A percentile compares a stretch with the other conserved stretches of the same genome.
phyloP scores from a whole-genome alignment of 2,888 invertebrate species.

The Bellardia pandia region DNA sequence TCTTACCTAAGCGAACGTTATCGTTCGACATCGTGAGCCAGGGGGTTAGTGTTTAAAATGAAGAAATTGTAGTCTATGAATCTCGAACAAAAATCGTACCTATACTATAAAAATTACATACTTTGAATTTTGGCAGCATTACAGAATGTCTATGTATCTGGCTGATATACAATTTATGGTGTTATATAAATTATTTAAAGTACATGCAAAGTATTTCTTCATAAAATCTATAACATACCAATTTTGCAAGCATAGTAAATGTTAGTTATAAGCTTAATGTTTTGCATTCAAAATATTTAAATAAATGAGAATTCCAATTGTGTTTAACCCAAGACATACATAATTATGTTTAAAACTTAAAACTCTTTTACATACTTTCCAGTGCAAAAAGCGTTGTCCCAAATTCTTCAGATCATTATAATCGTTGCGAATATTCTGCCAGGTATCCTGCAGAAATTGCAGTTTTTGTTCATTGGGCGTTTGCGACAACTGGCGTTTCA shows the following conservation, averaged over 20 bases:
- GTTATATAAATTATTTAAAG: too few species aligned
- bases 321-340: not conserved
- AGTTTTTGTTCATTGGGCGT: constrained; percentile 86
- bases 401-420: constrained; percentile 88
- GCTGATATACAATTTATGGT: too few species aligned
- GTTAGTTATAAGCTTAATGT: constrained; percentile 27
- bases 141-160: too few species aligned
- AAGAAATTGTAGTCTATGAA: too few species aligned
- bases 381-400: constrained; percentile 87
- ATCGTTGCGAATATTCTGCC: constrained; percentile 87
- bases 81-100: too few species aligned
- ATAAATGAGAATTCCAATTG: constrained; percentile 70
- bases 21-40: too few species aligned
- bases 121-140: too few species aligned
- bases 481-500: constrained; percentile 87
- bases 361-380: constrained; percentile 83
- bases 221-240: not conserved
- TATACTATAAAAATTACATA: too few species aligned
- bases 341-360: not conserved
- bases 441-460: constrained; percentile 83
- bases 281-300: not conserved
- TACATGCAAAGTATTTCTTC: too few species aligned
- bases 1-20: too few species aligned
- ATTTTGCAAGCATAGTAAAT: not conserved
- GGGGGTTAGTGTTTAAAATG: too few species aligned